These are phyloP conservation scores for Campopleginae sp. DNA, from an alignment of 2,888 invertebrate species.

Conservation along the genomic window DNA sequence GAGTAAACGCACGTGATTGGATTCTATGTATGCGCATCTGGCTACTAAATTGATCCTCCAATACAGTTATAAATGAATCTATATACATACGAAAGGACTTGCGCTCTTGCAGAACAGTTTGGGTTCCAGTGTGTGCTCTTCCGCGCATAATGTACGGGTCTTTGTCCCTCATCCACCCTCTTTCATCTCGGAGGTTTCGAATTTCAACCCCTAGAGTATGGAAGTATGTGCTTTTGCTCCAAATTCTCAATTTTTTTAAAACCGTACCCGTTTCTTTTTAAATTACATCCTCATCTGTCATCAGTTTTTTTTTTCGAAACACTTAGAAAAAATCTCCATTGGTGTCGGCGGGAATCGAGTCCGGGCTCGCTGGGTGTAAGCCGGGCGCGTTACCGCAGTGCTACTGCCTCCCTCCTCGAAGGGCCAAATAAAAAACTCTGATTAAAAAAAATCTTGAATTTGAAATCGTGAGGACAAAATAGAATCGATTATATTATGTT, in stretches of 20 bases:
- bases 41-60: constrained; percentile 74
- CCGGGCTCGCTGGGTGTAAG: no score
- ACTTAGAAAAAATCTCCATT: no score
- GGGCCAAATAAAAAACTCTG: no score
- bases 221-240: constrained; percentile 66
- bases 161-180: constrained; percentile 38
- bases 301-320: no score
- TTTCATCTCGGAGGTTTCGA: constrained; percentile 49
- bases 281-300: neutral
- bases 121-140: constrained; percentile 30
- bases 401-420: no score
- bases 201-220: constrained; percentile 62
- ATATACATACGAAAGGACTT: constrained; percentile 36
- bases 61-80: constrained; percentile 25
- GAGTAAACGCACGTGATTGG: constrained; percentile 79
- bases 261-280: neutral
- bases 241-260: constrained; percentile 64
- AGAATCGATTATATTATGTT: constrained; percentile 14
- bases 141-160: constrained; percentile 13
- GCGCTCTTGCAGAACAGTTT: constrained; percentile 34
- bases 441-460: no score
- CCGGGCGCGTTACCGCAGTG: no score
- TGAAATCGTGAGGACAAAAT: neutral
- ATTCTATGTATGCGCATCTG: constrained; percentile 79
- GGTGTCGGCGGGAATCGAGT: no score